A percentile compares a stretch with the other conserved stretches of the same genome.
Conservation (phyloP, 2,888 invertebrate genomes). For the Amorpha juglandis region DNA sequence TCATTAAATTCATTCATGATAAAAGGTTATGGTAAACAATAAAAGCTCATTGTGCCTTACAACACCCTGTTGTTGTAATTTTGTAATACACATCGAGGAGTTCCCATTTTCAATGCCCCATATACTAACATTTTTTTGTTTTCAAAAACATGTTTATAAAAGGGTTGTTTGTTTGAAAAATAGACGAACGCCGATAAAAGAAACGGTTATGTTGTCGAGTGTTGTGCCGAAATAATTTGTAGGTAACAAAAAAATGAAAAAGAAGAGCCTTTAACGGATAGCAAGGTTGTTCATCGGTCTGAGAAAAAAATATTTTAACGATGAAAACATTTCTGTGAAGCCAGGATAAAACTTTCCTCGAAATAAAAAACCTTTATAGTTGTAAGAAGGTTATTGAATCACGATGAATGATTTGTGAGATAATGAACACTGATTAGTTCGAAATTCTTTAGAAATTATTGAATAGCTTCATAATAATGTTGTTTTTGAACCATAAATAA, state of each 20-base stretch:
- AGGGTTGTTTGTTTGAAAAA: slow-evolving; percentile 29
- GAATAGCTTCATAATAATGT: neutral
- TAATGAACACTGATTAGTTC: slow-evolving; percentile 32
- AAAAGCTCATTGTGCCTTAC: slow-evolving; percentile 23
- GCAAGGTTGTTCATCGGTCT: slow-evolving; percentile 31
- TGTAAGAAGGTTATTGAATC: slow-evolving; percentile 42
- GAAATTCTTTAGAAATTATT: slow-evolving; percentile 15
- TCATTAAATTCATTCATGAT: slow-evolving; percentile 25
- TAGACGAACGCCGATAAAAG: slow-evolving; percentile 39
- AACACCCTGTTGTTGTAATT: slow-evolving; percentile 7
- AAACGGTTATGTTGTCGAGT: slow-evolving; percentile 39
- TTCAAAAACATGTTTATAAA: slow-evolving; percentile 13
- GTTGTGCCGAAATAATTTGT: slow-evolving; percentile 43
- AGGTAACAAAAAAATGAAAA: slow-evolving; percentile 40
- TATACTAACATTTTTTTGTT: slow-evolving; percentile 4
- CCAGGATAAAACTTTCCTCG: slow-evolving; percentile 35
- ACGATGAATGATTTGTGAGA: slow-evolving; percentile 37
- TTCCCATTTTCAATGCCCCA: slow-evolving; percentile 5
- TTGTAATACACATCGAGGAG: slow-evolving; percentile 14
- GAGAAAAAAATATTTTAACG: slow-evolving; percentile 31
- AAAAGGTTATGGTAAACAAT: slow-evolving; percentile 28
- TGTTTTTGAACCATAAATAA: neutral
- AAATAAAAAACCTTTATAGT: slow-evolving; percentile 34
- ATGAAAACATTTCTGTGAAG: slow-evolving; percentile 33
- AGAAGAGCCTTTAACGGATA: slow-evolving; percentile 35